Evolutionary conservation across 2,797 vertebrate species (phyloP).

Genomic region (Tachyglossus aculeatus): DNA sequence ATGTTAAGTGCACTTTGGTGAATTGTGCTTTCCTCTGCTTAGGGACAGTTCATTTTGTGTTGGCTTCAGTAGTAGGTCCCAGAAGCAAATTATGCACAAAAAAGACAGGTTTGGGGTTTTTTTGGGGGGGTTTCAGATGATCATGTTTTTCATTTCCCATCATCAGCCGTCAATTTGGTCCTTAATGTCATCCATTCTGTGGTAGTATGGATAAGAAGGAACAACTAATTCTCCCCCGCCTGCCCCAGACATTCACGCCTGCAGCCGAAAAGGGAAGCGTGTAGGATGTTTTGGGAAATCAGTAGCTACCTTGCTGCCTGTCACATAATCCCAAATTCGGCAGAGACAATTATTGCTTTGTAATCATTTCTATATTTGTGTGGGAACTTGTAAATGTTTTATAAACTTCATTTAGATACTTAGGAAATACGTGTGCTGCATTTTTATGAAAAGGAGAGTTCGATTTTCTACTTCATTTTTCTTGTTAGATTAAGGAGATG

Average conservation of each 20-base stretch:
- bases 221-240: background rate
- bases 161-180: constrained; percentile 4
- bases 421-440: constrained; percentile 33
- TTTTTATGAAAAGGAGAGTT: constrained; percentile 35
- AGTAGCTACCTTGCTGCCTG: constrained; percentile 16
- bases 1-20: constrained; percentile 75
- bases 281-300: background rate
- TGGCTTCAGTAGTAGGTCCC: constrained; percentile 57
- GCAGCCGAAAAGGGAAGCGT: background rate
- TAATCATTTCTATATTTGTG: constrained; percentile 42
- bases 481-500: background rate
- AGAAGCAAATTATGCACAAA: constrained; percentile 48
- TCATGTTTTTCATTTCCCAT: constrained; percentile 23
- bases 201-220: constrained; percentile 58
- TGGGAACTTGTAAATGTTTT: constrained; percentile 32
- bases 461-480: constrained; percentile 53
- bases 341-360: constrained; percentile 1
- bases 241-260: background rate
- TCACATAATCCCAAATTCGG: background rate
- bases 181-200: constrained; percentile 33
- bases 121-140: background rate
- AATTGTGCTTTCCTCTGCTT: constrained; percentile 69
- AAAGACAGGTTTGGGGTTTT: constrained; percentile 9
- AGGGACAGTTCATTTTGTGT: constrained; percentile 61
- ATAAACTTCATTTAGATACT: constrained; percentile 50